phyloP scores from a whole-genome alignment of 2,113 vertebrate species.

The Bos indicus region DNA sequence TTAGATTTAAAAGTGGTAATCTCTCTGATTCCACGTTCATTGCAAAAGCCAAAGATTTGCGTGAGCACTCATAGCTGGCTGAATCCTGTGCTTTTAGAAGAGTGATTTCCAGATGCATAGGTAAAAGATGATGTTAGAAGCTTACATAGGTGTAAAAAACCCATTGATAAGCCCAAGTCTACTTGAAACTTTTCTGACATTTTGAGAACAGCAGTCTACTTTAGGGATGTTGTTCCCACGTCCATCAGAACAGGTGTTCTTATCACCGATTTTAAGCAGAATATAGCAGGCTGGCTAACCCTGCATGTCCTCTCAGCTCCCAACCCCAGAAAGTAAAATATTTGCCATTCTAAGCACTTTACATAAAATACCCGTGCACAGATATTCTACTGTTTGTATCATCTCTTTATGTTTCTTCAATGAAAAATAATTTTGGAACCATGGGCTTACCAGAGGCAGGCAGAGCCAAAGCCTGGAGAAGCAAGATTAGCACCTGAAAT shows the following conservation, averaged over 20 bases:
- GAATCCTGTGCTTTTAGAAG: background rate
- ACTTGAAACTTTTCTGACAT: background rate
- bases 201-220: background rate
- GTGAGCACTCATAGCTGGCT: background rate
- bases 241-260: background rate
- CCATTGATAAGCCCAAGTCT: background rate
- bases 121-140: background rate
- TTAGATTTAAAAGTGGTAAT: background rate
- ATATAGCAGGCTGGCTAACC: background rate
- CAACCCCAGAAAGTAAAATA: background rate
- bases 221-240: background rate
- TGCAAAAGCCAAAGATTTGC: background rate
- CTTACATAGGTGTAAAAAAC: background rate
- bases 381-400: background rate
- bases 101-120: background rate
- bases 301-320: background rate
- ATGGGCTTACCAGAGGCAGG: background rate
- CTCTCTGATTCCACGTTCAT: background rate
- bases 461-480: background rate
- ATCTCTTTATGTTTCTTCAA: background rate
- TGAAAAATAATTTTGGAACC: background rate
- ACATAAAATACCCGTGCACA: background rate
- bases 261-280: background rate
- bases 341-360: background rate
- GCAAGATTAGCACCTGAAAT: background rate